Evolutionary conservation across 1,140 invertebrate genomes (phyloP), one percentile per base, ranked within the genome.

Genomic region (Trachymyrmex cornetzi): DNA sequence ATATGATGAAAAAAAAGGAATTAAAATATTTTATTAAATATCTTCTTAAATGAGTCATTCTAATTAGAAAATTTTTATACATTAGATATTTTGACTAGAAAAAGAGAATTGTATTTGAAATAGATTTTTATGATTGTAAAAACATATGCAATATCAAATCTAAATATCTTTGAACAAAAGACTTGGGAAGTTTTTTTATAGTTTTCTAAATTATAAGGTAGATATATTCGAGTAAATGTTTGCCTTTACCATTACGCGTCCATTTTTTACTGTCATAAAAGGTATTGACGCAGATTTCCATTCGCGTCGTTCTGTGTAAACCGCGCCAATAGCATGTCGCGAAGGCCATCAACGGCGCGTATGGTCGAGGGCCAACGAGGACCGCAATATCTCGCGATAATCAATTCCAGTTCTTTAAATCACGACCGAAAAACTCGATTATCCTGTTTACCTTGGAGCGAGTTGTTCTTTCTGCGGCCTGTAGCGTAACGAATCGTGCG

Each of bases 381-480:
- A 84, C 80, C 69, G 80, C 71, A 84, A 84, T 84, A 84, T 84
- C 69, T 84, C 80, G 80, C 80, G 80, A 84, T 84, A 84, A 84
- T 84, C 80, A 84, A 84, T 84, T 84, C 80, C 80, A 84, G 80
- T 84, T 84, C 80, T 77, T 87, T 82, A 82, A 87, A 87, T 87
- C 85, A 82, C 79, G 69, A 86, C 79, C 79, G 64, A 82, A 82
- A 87, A 87, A 87, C 79, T 87, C 66, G 79, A 87, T 87, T 87
- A 87, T 82, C 85, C 79, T 71, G 85, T 82, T 87, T 87, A 87
- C 85, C 85, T 87, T 87, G 85, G 69, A 87, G 85, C 85, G 79
- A 82, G 59, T 27, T 61, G 77, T 86, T 67, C 69, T 81, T 59
- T 81, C 61, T 81, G 75, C 38, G 38, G 77, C 80, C 80, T 84